Base-by-base conservation (phyloP, 2,888 invertebrate species). In the Biston betularia region DNA sequence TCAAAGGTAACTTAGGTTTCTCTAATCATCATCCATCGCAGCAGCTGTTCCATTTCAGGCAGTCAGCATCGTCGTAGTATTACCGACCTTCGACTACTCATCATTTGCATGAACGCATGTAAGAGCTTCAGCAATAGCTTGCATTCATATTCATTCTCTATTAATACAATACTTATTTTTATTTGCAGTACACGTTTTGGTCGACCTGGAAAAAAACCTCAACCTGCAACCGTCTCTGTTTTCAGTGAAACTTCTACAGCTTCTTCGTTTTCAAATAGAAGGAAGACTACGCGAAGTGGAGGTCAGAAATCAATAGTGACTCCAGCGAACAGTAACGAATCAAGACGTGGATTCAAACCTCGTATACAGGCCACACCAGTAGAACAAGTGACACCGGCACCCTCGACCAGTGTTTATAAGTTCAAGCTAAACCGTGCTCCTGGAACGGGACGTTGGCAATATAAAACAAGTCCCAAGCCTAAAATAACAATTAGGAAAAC, bases 391-490 rank as follows among this genome's bases (percentile, higher is more conserved):
- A 85, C 91, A 10, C 88, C 93, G 52, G 79, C 90, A 59, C 84
- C 93, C 33, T 93, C 95, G 6, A 95, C 95, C 46, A 96, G 96
- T 73, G 90, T 97, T 66, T 97, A 97, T 82, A 97, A 97, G 89
- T 96, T 97, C 79, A 98, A 97, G 85, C 89, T 98, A 50, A 97
- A 97, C 81, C 94, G 97, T 53, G 95, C 97, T 12, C 97, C 96
- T 55, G 97, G 97, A 6, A 96, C 97, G 52, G 97, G 98, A 60
- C 95, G 98, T 75, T 98, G 98, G 98, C 97, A 97, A 78, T 98
- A 98, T 88, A 98, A 97, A 90, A 97, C 98, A 10, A 97, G 97
- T 34, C 96, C 97, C 0, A 98, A 97, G 86, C 98, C 98, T 5
- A 95, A 97, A 85, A 96, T 98, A 9, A 96, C 96, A 57, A 97